These are phyloP conservation scores for Artemia sinica DNA, from an alignment of 2,888 invertebrate genomes.

Conservation along the genomic window DNA sequence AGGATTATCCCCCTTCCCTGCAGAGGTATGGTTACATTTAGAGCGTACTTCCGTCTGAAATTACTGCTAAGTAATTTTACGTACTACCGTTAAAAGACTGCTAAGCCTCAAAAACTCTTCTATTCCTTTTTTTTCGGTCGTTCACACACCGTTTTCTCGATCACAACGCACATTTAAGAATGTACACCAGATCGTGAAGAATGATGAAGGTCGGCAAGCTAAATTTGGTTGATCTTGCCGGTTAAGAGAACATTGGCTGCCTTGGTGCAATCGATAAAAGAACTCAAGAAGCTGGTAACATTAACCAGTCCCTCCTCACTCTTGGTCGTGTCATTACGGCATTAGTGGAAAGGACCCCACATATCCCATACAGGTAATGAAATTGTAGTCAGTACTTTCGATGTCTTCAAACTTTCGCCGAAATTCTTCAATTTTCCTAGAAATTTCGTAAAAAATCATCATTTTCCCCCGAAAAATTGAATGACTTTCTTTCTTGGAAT, in stretches of 20 bases:
- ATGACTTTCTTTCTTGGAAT: no score
- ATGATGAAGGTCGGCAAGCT: slow-evolving; percentile 84
- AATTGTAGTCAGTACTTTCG: no score
- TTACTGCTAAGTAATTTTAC: no score
- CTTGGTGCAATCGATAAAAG: slow-evolving; percentile 80
- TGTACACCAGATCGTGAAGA: slow-evolving; percentile 69
- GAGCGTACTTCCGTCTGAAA: no score
- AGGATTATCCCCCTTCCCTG: no score
- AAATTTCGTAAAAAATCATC: no score
- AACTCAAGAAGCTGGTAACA: slow-evolving; percentile 84
- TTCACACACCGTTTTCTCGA: slow-evolving; percentile 88
- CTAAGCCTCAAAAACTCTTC: no score
- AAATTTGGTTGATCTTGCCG: slow-evolving; percentile 92
- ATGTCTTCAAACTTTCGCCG: no score
- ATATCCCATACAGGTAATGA: slow-evolving; percentile 71
- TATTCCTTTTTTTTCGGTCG: slow-evolving; percentile 42
- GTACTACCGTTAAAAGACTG: no score
- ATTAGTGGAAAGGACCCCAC: slow-evolving; percentile 73
- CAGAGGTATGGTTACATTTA: no score
- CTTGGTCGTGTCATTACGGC: slow-evolving; percentile 88
- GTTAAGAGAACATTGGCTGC: slow-evolving; percentile 89
- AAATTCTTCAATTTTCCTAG: no score
- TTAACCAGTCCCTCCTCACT: slow-evolving; percentile 85
- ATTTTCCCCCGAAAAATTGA: no score
- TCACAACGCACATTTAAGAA: slow-evolving; percentile 81